Percentiles rank a stretch among this genome's conserved stretches.
phyloP scores from a whole-genome alignment of 2,888 invertebrate species.

The Spialia ferax region DNA sequence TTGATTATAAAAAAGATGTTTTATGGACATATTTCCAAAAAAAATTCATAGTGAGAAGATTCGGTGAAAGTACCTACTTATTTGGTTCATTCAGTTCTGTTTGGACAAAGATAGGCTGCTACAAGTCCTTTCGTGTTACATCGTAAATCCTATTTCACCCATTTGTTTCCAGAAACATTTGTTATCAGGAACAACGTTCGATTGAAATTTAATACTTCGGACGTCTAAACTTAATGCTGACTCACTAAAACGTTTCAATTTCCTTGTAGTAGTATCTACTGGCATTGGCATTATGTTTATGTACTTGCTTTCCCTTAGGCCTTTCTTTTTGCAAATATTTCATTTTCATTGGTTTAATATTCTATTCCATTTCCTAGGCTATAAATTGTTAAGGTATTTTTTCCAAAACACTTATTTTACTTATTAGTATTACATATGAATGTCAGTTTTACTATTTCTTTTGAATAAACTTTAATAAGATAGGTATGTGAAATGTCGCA shows the following conservation, averaged over 20 bases:
- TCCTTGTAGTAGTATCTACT: neutral
- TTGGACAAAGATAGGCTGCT: slow-evolving; percentile 47
- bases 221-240: slow-evolving; percentile 61
- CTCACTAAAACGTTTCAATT: slow-evolving; percentile 65
- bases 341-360: too few species aligned
- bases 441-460: neutral
- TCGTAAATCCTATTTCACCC: slow-evolving; percentile 63
- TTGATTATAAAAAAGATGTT: too few species aligned
- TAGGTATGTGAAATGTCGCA: neutral
- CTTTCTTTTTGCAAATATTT: neutral
- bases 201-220: slow-evolving; percentile 73
- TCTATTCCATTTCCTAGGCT: too few species aligned
- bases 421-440: neutral
- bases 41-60: slow-evolving; percentile 28
- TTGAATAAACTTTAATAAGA: neutral
- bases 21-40: slow-evolving; percentile 9
- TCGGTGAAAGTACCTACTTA: slow-evolving; percentile 68
- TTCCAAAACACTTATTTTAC: too few species aligned
- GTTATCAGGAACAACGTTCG: slow-evolving; percentile 63
- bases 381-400: too few species aligned
- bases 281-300: neutral
- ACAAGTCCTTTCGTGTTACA: slow-evolving; percentile 69
- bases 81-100: slow-evolving; percentile 54
- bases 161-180: slow-evolving; percentile 65
- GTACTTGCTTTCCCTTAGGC: neutral